Evolutionary conservation across 2,113 vertebrate genomes (phyloP), one percentile per base, ranked within the genome.

Genomic region (Apodemus sylvaticus): DNA sequence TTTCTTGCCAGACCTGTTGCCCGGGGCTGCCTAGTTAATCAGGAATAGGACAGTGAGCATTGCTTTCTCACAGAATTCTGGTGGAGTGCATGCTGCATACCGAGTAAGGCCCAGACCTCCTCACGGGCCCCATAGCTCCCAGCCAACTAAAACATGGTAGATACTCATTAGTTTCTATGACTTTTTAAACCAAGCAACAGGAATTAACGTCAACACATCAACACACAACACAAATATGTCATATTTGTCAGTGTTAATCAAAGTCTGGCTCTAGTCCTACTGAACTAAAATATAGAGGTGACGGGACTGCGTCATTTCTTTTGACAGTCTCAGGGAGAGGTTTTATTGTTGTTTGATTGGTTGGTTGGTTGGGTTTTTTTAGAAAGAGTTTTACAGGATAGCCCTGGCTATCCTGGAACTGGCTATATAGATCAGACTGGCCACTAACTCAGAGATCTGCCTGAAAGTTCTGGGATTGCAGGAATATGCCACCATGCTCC

Each of bases 21-120:
- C 53, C 1, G 1, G 34, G 5, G 4, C 36, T 29, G 34, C 39
- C 81, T 39, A 0, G 0, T 14, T 31, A 51, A 36, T 1, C 70
- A 20, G 29, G 51, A 5, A 9, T 76, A 22, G 34, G 55, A 53
- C 51, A 83, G 26, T 34, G 8, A 74, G 12, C 4, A 0, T 36
- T 74, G 66, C 7, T 73, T 39, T 36, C 36, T 26, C 22, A 71
- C 48, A 51, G 42, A 42, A 70, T 79, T 39, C 39, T 42, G 13
- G 34, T 24, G 10, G 17, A 29, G 45, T 3, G 9, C 0, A 0
- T 1, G 34, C 70, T 3, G 0, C 0, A 1, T 14, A 20, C 31
- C 86, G 9, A 1, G 53, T 11, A 1, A 58, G 29, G 34, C 19
- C 17, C 86, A 36, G 36, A 0, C 45, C 74, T 51, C 0, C 8